Base-by-base conservation (phyloP, 2,797 vertebrate genomes). In the Ciconia nigra region DNA sequence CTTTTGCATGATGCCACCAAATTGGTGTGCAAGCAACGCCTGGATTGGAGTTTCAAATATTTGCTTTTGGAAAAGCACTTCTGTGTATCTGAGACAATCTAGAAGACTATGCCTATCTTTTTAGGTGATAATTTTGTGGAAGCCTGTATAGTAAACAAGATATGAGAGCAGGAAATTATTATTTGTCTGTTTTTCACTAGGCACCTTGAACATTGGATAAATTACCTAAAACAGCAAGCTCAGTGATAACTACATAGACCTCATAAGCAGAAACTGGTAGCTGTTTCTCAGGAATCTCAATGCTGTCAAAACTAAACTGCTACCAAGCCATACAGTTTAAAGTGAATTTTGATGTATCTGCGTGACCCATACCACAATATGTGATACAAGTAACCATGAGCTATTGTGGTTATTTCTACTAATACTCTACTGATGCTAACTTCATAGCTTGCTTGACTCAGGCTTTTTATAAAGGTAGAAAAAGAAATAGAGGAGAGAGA, bases 21-120 rank as follows among this genome's bases (percentile, higher is more conserved):
- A 83, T 10, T 0, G 0, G 4, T 58, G 11, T 51, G 26, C 20
- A 41, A 62, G 6, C 9, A 66, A 37, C 6, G 31, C 47, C 9
- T n/a, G 26, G 7, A 20, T 10, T 76, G 11, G 8, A 47, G 2
- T 82, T 78, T 71, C 24, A 81, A 74, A 39, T 4, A 21, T 26
- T 62, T 54, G 5, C 8, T 77, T 65, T 76, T 54, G 12, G 20
- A 66, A 80, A 58, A 79, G 10, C 9, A 46, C 16, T 5, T 69
- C 0, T 41, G 5, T 46, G 17, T 57, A 14, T n/a, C 21, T 65
- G 39, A 91, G 55, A 44, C 26, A 52, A 67, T 39, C 26, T 58
- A 58, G 28, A 80, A 91, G 59, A 46, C 5, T 39, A 28, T 4
- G 3, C 2, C 7, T 7, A 11, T 31, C 2, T 61, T 80, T 90